Evolutionary conservation across 2,113 vertebrate genomes (phyloP).

Genomic region (Callocephalon fimbriatum): DNA sequence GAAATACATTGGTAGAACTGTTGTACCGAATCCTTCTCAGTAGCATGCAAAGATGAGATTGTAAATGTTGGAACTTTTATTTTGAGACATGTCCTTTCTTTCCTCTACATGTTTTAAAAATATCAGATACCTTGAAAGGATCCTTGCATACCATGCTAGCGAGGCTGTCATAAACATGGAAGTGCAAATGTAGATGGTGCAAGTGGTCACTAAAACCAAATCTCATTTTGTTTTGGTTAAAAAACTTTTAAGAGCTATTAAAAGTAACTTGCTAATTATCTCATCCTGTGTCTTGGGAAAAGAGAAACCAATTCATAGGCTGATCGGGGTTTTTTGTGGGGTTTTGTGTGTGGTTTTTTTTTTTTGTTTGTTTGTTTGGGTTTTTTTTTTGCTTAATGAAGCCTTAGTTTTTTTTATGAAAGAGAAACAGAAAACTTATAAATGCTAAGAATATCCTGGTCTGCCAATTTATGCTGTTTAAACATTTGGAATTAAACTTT

Average conservation of each 20-base stretch:
- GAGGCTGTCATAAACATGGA: neutral
- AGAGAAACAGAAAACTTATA: neutral
- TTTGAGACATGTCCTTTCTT: neutral
- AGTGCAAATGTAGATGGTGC: neutral
- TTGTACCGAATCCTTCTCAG: neutral
- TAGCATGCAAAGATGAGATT: neutral
- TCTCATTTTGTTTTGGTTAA: neutral
- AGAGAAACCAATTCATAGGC: neutral
- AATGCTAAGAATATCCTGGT: neutral
- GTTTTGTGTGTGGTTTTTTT: neutral
- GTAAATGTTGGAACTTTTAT: neutral
- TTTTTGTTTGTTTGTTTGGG: neutral
- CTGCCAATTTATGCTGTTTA: neutral
- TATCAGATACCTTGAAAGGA: neutral
- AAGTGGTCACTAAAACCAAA: neutral
- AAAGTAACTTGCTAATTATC: neutral
- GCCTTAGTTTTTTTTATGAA: neutral
- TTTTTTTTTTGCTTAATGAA: neutral
- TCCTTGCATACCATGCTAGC: neutral
- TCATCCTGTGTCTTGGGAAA: neutral
- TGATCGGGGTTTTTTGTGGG: neutral
- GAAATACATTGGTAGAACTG: neutral
- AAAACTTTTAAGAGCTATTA: neutral
- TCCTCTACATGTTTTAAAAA: neutral
- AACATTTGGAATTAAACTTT: neutral